Evolutionary conservation across 2,888 invertebrate species (phyloP).

Genomic region (Lamproptera curius): DNA sequence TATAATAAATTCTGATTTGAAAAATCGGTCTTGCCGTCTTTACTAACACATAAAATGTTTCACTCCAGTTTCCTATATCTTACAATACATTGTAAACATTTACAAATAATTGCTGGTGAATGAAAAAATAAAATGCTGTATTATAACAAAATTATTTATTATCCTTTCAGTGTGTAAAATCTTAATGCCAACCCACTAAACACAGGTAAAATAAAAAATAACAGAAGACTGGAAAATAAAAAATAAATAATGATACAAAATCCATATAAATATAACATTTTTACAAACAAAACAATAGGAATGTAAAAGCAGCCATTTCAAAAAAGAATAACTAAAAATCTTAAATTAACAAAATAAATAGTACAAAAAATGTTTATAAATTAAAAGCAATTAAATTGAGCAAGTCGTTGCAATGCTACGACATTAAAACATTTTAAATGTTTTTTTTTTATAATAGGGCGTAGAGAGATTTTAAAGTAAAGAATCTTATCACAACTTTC

Average conservation of each 20-base stretch:
- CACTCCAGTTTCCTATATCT: too few relatives aligned
- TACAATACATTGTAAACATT: too few relatives aligned
- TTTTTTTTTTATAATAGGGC: not conserved
- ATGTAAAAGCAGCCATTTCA: not conserved
- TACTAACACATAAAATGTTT: too few relatives aligned
- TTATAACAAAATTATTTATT: conserved; percentile 12
- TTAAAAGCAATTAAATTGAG: not conserved
- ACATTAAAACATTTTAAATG: not conserved
- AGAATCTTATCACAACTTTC: conserved; percentile 9
- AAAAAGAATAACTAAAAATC: not conserved
- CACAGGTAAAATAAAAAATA: conserved; percentile 19
- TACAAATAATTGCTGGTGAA: too few relatives aligned
- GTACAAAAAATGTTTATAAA: not conserved
- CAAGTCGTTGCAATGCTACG: not conserved
- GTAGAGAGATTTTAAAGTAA: not conserved
- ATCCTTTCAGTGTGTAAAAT: not conserved
- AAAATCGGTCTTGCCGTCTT: too few relatives aligned
- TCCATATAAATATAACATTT: not conserved
- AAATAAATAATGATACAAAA: conserved; percentile 5
- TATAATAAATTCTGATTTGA: too few relatives aligned
- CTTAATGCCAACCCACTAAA: conserved; percentile 12
- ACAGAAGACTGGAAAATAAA: conserved; percentile 8
- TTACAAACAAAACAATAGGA: not conserved
- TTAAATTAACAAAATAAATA: not conserved
- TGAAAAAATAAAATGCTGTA: too few relatives aligned